Conservation (phyloP, 2,113 vertebrate genomes). For the Thermophis baileyi region DNA sequence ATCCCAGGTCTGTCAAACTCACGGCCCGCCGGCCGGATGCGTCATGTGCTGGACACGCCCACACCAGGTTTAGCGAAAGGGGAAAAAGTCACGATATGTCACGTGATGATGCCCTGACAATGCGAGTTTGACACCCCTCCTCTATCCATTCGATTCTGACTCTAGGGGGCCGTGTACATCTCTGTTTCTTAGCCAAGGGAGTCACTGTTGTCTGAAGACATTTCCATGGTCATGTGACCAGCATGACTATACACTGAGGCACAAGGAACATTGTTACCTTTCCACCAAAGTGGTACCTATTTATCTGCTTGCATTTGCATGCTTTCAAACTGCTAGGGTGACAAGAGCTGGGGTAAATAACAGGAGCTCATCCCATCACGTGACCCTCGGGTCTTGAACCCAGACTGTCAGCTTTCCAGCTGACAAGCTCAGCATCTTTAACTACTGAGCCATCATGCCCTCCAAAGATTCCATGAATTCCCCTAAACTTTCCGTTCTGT, state of each 20-base stretch:
- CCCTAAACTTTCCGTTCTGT: neutral
- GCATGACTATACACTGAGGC: neutral
- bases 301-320: neutral
- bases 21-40: accelerated
- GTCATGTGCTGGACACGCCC: neutral
- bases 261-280: neutral
- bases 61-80: too few relatives aligned
- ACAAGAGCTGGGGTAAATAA: neutral
- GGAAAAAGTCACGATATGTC: too few relatives aligned
- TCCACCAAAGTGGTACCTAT: neutral
- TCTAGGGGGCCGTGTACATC: neutral
- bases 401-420: too few relatives aligned
- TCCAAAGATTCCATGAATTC: neutral
- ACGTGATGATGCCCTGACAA: too few relatives aligned
- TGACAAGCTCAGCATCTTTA: too few relatives aligned
- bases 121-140: neutral
- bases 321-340: neutral
- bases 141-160: neutral
- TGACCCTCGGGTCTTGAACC: too few relatives aligned
- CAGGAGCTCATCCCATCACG: neutral
- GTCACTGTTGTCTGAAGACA: neutral
- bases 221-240: neutral
- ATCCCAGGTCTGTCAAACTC: neutral
- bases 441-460: neutral
- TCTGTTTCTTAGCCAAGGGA: neutral